A percentile compares a stretch with the other conserved stretches of the same genome.
Conservation (phyloP, 2,797 vertebrate species). For the Simalia tracyae region DNA sequence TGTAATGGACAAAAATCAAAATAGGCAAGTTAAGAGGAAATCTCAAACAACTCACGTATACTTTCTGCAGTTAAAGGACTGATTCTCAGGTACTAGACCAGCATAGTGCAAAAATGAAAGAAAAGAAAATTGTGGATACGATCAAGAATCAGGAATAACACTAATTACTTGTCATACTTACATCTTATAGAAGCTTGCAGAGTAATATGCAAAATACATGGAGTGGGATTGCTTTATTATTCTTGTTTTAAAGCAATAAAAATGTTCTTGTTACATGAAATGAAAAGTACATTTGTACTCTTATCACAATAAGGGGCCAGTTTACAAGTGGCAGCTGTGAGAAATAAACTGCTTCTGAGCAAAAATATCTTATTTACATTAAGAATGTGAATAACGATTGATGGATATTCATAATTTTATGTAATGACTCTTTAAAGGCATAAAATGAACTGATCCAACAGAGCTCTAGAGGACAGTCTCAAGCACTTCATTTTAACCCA, state of each 20-base stretch:
- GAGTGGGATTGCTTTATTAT: neutral
- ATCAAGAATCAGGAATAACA: neutral
- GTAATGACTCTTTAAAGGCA: neutral
- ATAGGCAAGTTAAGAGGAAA: neutral
- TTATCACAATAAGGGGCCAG: neutral
- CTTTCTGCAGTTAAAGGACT: neutral
- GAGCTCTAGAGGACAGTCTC: neutral
- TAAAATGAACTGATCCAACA: neutral
- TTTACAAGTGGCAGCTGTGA: neutral
- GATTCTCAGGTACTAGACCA: neutral
- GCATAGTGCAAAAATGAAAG: neutral
- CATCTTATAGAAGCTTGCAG: neutral
- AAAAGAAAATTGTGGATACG: neutral
- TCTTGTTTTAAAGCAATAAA: neutral
- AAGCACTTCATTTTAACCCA: neutral
- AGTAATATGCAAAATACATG: neutral
- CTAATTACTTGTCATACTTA: neutral
- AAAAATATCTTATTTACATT: neutral
- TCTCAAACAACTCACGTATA: neutral
- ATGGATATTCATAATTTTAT: neutral
- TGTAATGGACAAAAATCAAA: neutral
- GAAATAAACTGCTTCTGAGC: neutral
- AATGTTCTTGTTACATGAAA: neutral
- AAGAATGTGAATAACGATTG: neutral
- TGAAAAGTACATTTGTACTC: neutral